phyloP scores from a whole-genome alignment of 2,113 vertebrate species.

The Alouatta palliata region DNA sequence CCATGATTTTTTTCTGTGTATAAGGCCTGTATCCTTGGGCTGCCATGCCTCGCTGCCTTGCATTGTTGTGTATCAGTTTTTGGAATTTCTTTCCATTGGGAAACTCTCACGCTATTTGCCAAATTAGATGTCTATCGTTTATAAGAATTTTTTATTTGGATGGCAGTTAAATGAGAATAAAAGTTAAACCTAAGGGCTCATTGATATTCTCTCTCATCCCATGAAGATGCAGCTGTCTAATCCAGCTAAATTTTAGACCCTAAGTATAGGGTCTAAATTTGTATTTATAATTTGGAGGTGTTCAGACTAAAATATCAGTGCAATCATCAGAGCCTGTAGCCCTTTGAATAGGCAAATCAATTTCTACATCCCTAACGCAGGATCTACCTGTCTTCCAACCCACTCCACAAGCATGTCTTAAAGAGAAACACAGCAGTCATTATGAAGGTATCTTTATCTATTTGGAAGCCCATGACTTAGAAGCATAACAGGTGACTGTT shows the following conservation, averaged over 20 bases:
- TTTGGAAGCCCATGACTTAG: conserved; percentile 5
- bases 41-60: not conserved
- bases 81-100: not conserved
- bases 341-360: not conserved
- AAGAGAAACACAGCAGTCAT: not conserved
- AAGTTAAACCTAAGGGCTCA: not conserved
- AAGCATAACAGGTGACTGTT: not conserved
- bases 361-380: not conserved
- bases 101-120: not conserved
- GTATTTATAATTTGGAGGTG: not conserved
- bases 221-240: not conserved
- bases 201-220: not conserved
- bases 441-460: not conserved
- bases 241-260: not conserved
- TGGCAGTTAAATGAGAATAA: not conserved
- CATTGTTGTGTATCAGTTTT: not conserved
- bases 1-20: not conserved
- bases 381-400: not conserved
- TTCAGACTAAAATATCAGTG: not conserved
- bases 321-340: not conserved
- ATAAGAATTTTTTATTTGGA: not conserved
- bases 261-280: not conserved
- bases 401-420: not conserved
- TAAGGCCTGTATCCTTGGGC: not conserved
- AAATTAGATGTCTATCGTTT: not conserved